A percentile compares a stretch with the other conserved stretches of the same genome.
phyloP scores from a whole-genome alignment of 2,888 invertebrate species.

The Leptinotarsa rubiginosa region DNA sequence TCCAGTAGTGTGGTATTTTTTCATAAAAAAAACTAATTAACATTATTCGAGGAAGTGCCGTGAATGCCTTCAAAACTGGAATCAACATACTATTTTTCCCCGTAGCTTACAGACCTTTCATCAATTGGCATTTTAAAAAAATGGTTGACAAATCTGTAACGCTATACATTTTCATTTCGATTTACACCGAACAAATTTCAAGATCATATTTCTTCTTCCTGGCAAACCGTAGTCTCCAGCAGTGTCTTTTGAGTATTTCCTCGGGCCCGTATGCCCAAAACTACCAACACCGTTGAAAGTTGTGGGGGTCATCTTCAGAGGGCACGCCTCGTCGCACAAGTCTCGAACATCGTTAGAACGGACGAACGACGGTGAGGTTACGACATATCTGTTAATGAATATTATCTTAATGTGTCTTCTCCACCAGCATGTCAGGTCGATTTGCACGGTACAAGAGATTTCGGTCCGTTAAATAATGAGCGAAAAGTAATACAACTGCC shows the following conservation, averaged over 20 bases:
- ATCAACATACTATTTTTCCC: no score
- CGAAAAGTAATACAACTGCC: background rate
- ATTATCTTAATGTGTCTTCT: slow-evolving; percentile 63
- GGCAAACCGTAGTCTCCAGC: background rate
- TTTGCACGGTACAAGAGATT: slow-evolving; percentile 46
- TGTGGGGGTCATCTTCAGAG: slow-evolving; percentile 48
- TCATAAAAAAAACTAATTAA: no score
- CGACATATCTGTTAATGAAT: slow-evolving; percentile 57
- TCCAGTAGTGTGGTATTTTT: no score
- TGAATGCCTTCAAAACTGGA: no score
- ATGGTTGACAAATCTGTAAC: no score
- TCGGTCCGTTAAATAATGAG: slow-evolving; percentile 24
- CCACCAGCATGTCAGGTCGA: slow-evolving; percentile 53
- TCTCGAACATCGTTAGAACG: slow-evolving; percentile 54
- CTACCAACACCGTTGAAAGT: slow-evolving; percentile 31
- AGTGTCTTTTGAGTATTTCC: background rate
- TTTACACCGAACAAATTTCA: background rate
- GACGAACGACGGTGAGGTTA: slow-evolving; percentile 21
- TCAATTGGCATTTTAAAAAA: no score
- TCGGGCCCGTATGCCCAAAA: slow-evolving; percentile 25
- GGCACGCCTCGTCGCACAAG: slow-evolving; percentile 58
- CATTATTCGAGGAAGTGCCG: no score
- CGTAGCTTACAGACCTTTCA: no score
- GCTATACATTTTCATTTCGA: no score
- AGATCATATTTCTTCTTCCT: background rate